Percentiles rank a stretch among this genome's conserved stretches.
Conservation (phyloP, 2,888 invertebrate species). For the Zygaena filipendulae region DNA sequence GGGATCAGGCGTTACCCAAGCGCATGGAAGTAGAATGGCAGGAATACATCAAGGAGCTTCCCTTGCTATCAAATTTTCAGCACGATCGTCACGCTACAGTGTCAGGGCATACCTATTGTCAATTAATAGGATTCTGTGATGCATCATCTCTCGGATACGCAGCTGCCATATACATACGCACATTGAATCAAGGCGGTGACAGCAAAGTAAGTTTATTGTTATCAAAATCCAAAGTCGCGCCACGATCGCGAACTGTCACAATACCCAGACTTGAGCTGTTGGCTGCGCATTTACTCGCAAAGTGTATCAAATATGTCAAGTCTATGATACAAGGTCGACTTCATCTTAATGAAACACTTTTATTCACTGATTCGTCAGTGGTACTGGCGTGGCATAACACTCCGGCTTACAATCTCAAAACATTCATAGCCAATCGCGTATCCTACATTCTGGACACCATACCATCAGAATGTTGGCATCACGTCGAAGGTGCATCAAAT, state of each 20-base stretch:
- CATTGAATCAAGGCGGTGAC: too few species aligned
- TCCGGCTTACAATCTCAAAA: slow-evolving; percentile 10
- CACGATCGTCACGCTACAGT: slow-evolving; percentile 10
- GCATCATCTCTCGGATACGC: slow-evolving; percentile 11
- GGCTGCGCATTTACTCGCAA: slow-evolving; percentile 1
- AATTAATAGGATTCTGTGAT: slow-evolving; percentile 13
- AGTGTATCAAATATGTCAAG: slow-evolving; percentile 2
- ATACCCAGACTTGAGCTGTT: slow-evolving; percentile 7
- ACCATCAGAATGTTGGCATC: slow-evolving; percentile 12
- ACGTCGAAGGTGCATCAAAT: slow-evolving; percentile 17
- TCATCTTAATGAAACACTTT: not conserved
- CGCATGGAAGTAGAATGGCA: slow-evolving; percentile 5
- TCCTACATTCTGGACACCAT: slow-evolving; percentile 14
- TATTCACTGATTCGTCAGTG: slow-evolving; percentile 12
- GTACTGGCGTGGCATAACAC: slow-evolving; percentile 17
- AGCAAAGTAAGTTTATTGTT: slow-evolving; percentile 1
- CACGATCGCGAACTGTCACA: slow-evolving; percentile 10
- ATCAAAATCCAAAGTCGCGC: slow-evolving; percentile 10
- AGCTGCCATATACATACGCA: too few species aligned
- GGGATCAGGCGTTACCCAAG: slow-evolving; percentile 8
- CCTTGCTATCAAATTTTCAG: slow-evolving; percentile 6
- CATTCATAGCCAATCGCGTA: slow-evolving; percentile 18
- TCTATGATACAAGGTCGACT: not conserved
- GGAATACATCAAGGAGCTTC: slow-evolving; percentile 4
- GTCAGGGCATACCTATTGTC: slow-evolving; percentile 1